Percentiles rank a stretch among this genome's conserved stretches.
phyloP scores from a whole-genome alignment of 2,797 vertebrate species.

The Diplodus puntazzo region DNA sequence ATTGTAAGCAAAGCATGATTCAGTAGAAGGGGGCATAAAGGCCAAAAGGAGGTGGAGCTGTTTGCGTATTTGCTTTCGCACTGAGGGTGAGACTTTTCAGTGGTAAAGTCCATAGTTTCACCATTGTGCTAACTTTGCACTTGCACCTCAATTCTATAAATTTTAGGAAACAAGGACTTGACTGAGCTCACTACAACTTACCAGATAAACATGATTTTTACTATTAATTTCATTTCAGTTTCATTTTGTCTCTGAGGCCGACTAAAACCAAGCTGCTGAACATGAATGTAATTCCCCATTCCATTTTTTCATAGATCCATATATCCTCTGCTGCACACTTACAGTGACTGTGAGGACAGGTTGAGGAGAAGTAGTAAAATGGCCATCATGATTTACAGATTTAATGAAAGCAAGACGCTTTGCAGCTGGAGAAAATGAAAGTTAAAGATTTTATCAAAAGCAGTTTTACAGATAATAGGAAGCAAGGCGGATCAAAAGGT shows the following conservation, averaged over 20 bases:
- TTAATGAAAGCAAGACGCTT: slow-evolving; percentile 42
- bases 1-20: no score
- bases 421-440: slow-evolving; percentile 39
- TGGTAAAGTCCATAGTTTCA: no score
- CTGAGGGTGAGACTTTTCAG: no score
- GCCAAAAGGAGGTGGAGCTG: no score
- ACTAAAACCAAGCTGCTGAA: no score
- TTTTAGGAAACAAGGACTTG: no score
- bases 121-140: no score
- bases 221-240: not conserved
- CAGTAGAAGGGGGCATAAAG: no score
- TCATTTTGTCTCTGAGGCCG: not conserved
- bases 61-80: no score
- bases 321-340: slow-evolving; percentile 53
- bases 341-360: slow-evolving; percentile 48
- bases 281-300: slow-evolving; percentile 63
- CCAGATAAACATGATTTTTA: no score
- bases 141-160: no score
- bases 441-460: slow-evolving; percentile 45
- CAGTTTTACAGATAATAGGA: slow-evolving; percentile 11
- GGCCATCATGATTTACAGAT: slow-evolving; percentile 59
- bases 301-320: slow-evolving; percentile 66
- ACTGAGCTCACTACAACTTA: no score
- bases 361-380: slow-evolving; percentile 34
- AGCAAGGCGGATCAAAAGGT: not conserved